Percentiles rank a stretch among this genome's conserved stretches.
phyloP scores from a whole-genome alignment of 2,797 vertebrate species.

The Cossypha dichroa region DNA sequence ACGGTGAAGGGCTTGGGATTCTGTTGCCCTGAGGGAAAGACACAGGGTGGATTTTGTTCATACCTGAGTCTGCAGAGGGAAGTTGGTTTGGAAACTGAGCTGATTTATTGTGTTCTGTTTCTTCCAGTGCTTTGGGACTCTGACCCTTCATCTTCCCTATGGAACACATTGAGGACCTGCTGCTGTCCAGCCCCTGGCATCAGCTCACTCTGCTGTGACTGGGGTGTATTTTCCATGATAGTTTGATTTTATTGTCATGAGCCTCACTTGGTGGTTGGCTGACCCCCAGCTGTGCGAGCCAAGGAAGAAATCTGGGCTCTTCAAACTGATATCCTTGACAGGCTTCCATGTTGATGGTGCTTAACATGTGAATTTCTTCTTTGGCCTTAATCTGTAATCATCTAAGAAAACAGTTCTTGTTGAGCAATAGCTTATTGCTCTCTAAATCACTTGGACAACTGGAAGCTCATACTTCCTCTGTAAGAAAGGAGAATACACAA shows the following conservation, averaged over 20 bases:
- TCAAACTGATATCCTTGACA: conserved; percentile 7
- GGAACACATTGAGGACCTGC: conserved; percentile 86
- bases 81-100: background rate
- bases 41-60: background rate
- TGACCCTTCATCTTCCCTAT: conserved; percentile 83
- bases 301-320: background rate
- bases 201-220: conserved; percentile 81
- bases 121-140: conserved; percentile 87
- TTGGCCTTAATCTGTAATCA: conserved; percentile 55
- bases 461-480: conserved; percentile 68
- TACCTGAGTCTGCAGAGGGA: background rate
- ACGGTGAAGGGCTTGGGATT: background rate
- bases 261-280: background rate
- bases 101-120: conserved; percentile 25
- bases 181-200: conserved; percentile 86
- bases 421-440: conserved; percentile 61
- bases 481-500: conserved; percentile 65
- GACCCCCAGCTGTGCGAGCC: background rate
- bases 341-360: conserved; percentile 52
- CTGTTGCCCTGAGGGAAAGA: background rate
- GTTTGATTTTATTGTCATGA: background rate
- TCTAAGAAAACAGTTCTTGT: conserved; percentile 45
- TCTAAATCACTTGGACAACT: conserved; percentile 58
- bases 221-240: background rate
- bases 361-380: conserved; percentile 47